Base-by-base conservation (phyloP, 2,113 vertebrate genomes). In the Carassius auratus region DNA sequence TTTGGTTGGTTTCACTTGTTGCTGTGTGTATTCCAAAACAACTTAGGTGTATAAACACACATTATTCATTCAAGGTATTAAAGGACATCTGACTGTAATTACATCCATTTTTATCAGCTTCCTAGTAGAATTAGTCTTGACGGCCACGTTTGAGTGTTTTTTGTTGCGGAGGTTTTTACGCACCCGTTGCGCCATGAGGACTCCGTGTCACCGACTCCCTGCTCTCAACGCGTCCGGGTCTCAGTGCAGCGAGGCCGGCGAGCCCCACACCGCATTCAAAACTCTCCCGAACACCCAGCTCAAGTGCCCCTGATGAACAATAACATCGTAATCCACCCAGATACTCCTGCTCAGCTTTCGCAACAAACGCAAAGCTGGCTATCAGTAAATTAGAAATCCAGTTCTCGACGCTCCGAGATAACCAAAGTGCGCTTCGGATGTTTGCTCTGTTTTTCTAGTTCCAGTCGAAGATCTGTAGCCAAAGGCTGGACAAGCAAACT, bases 111-210 rank as follows among this genome's bases (percentile, higher is more conserved):
- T 73, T 83, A 57, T 73, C 81, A 23, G 48, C 33, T 19, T 59
- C 33, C 48, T n/a, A 30, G 38, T 6, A 15, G 26, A 71, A 83
- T 73, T 57, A 73, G 50, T n/a, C 19, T 42, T 71, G 30, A n/a
- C 68, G 66, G 81, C 50, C 81, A 23, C 81, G 81, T 73, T 83
- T 42, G 62, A 89, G 66, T 71, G 87, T 87, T 92, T 90, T 89
- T 86, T 91, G 86, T 90, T 95, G 92, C 90, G 87, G 92, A 92
- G 88, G n/a, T 87, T 88, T 92, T 95, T 96, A 97, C 97, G 91
- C 96, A 98, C 97, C 97, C 96, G 96, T 95, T 98, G 97, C 95
- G 97, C 97, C 97, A 98, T 98, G 95, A 94, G 95, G 95, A 95
- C 91, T 83, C 94, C 94, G 89, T 83, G 86, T 61, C 90, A 84